These are phyloP conservation scores for Ctenicera cuprea DNA, from an alignment of 2,888 invertebrate genomes.

Conservation along the genomic window DNA sequence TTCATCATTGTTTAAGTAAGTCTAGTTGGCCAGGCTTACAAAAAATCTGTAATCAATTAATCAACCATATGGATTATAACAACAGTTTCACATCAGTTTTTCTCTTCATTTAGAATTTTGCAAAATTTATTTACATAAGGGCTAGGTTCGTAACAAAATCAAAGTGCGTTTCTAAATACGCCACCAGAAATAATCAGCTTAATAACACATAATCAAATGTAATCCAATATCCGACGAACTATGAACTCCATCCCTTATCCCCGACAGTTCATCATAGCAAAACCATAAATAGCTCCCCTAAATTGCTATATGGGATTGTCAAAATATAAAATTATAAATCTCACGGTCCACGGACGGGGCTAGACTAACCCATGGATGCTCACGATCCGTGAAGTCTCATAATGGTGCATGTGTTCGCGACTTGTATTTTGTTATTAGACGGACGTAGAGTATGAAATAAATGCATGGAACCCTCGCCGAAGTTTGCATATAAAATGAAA, in stretches of 20 bases:
- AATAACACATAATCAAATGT: constrained; percentile 59
- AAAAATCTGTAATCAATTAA: no score
- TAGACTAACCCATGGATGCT: constrained; percentile 64
- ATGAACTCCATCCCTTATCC: constrained; percentile 55
- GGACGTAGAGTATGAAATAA: constrained; percentile 57
- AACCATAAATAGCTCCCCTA: constrained; percentile 70
- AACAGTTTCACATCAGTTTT: background rate
- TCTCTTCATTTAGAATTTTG: no score
- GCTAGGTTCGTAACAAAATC: no score
- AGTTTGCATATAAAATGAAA: constrained; percentile 46
- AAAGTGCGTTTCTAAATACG: constrained; percentile 37
- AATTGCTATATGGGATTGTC: constrained; percentile 71
- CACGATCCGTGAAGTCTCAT: constrained; percentile 70
- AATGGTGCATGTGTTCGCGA: constrained; percentile 70
- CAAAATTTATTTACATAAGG: no score
- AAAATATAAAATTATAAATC: constrained; percentile 74
- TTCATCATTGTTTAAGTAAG: no score
- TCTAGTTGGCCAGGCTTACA: no score
- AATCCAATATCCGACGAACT: constrained; percentile 61
- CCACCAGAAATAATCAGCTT: constrained; percentile 19
- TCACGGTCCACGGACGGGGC: constrained; percentile 69
- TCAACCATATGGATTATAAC: no score
- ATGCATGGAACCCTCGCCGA: constrained; percentile 50
- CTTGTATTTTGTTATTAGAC: constrained; percentile 65
- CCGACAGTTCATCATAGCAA: constrained; percentile 58